Percentiles rank a stretch among this genome's conserved stretches.
phyloP scores from a whole-genome alignment of 2,888 invertebrate genomes.

The Acronicta psi region DNA sequence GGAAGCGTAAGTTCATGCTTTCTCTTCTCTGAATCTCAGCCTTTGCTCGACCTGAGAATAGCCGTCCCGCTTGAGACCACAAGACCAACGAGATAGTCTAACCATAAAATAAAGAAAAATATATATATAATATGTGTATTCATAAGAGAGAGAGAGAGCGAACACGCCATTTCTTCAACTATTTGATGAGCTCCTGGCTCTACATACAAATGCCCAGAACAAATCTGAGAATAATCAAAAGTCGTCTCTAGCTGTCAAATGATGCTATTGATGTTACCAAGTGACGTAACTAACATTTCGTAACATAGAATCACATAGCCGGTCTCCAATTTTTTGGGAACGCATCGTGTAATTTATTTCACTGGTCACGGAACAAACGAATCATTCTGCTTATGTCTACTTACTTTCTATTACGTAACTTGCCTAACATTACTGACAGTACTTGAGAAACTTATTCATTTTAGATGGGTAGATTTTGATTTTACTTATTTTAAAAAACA shows the following conservation, averaged over 20 bases:
- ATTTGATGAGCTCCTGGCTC: constrained; percentile 1
- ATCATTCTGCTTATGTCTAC: constrained; percentile 38
- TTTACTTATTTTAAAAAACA: background rate
- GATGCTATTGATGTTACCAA: constrained; percentile 45
- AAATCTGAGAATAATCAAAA: constrained; percentile 34
- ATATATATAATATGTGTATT: too few species aligned
- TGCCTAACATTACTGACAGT: constrained; percentile 18
- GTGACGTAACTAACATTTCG: constrained; percentile 56
- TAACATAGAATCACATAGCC: constrained; percentile 57
- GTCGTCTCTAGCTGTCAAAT: constrained; percentile 32
- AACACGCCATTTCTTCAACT: background rate
- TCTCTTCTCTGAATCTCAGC: too few species aligned
- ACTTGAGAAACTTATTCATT: constrained; percentile 20
- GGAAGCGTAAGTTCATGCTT: too few species aligned
- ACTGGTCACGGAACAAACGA: constrained; percentile 58
- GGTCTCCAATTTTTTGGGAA: constrained; percentile 61
- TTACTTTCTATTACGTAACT: constrained; percentile 47
- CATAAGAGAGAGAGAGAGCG: constrained; percentile 1
- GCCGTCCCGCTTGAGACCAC: too few species aligned
- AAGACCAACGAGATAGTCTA: too few species aligned
- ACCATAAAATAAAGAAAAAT: too few species aligned
- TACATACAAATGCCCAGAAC: constrained; percentile 33
- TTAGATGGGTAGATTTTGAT: constrained; percentile 1
- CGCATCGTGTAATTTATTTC: constrained; percentile 63
- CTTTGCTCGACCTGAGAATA: too few species aligned